These are phyloP conservation scores for Pangasius mekongensis DNA, from an alignment of 2,797 vertebrate species.

Conservation along the genomic window DNA sequence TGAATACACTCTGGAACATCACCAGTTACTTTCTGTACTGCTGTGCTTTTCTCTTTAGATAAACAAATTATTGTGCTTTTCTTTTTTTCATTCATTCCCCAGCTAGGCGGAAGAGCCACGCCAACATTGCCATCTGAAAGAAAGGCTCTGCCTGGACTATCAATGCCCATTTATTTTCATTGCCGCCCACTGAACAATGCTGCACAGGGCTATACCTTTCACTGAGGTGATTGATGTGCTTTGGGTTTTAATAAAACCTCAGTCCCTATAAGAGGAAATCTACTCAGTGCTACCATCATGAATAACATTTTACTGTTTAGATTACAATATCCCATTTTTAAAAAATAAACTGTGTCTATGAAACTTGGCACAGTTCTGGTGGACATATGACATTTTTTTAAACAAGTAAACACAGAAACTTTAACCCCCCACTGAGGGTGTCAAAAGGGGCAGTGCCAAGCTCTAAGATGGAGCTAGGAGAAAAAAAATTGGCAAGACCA, in stretches of 20 bases:
- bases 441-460: neutral
- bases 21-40: conserved; percentile 4
- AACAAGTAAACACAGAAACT: neutral
- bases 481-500: too few species aligned
- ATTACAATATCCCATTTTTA: neutral
- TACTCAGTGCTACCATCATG: neutral
- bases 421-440: neutral
- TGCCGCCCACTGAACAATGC: conserved; percentile 21
- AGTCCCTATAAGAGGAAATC: neutral
- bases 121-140: conserved; percentile 26
- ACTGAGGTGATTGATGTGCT: neutral
- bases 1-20: neutral
- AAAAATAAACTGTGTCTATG: neutral
- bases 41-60: conserved; percentile 34
- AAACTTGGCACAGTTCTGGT: neutral
- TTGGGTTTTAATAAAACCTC: neutral
- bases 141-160: conserved; percentile 33
- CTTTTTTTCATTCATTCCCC: conserved; percentile 36
- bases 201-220: neutral
- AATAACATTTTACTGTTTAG: neutral
- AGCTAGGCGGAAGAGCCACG: conserved; percentile 42
- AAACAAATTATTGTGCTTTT: conserved; percentile 52
- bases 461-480: neutral
- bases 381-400: neutral
- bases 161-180: conserved; percentile 21